These are phyloP conservation scores for Cantharis flavilabris DNA, from an alignment of 2,888 invertebrate species.

Conservation along the genomic window DNA sequence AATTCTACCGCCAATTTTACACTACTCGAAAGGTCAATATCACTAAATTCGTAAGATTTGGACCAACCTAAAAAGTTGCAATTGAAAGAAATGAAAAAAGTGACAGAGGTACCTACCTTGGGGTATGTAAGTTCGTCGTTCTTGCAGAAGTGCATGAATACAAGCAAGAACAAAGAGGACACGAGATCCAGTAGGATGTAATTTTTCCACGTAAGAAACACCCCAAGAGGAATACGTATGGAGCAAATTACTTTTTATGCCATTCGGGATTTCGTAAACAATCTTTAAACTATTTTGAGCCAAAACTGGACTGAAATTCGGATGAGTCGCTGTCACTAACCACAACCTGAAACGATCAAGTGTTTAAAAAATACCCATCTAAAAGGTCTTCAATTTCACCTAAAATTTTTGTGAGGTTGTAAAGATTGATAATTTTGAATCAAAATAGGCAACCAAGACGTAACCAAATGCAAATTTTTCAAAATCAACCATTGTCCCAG, in stretches of 20 bases:
- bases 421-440: conserved; percentile 66
- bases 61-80: conserved; percentile 69
- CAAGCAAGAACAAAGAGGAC: conserved; percentile 80
- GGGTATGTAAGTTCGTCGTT: conserved; percentile 89
- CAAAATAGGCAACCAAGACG: conserved; percentile 70
- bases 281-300: conserved; percentile 79
- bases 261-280: conserved; percentile 84
- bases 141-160: conserved; percentile 88
- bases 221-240: conserved; percentile 76
- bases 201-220: conserved; percentile 48
- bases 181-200: conserved; percentile 46
- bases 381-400: conserved; percentile 31
- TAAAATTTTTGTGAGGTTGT: conserved; percentile 61
- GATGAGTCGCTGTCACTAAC: conserved; percentile 85
- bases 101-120: conserved; percentile 63
- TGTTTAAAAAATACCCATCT: not conserved
- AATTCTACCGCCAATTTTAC: conserved; percentile 62
- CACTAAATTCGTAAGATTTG: conserved; percentile 86
- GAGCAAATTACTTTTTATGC: conserved; percentile 80
- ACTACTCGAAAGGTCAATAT: conserved; percentile 78
- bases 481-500: conserved; percentile 78
- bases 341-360: conserved; percentile 64
- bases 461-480: conserved; percentile 80
- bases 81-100: not conserved
- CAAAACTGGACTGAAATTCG: conserved; percentile 73